Conservation (phyloP, 2,797 vertebrate genomes). For the Muraenolepis orangiensis region DNA sequence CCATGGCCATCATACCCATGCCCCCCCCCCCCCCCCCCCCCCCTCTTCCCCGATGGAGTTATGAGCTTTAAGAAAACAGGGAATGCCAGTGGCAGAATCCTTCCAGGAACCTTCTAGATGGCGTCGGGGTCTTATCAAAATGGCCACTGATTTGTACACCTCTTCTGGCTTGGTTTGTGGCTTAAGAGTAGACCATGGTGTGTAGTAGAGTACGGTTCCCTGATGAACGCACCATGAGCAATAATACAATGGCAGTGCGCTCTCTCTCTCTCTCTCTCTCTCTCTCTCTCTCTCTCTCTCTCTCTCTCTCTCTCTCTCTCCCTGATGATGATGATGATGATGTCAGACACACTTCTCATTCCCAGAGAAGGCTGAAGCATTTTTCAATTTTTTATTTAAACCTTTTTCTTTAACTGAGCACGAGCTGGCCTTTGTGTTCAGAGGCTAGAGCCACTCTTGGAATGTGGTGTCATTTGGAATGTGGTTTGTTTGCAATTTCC, state of each 20-base stretch:
- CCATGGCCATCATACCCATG: neutral
- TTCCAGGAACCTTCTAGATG: neutral
- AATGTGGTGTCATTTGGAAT: constrained; percentile 15
- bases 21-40: no score
- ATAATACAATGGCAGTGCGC: neutral
- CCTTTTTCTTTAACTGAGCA: constrained; percentile 24
- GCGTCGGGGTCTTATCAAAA: neutral
- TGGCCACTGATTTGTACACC: neutral
- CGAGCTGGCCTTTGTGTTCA: constrained; percentile 59
- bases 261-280: no score
- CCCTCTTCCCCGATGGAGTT: neutral
- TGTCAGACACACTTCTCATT: neutral
- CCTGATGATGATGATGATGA: no score
- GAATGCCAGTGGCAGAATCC: neutral
- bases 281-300: no score
- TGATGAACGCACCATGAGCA: neutral
- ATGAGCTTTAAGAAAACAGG: neutral
- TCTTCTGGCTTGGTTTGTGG: neutral
- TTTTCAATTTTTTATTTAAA: neutral
- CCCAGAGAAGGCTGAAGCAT: constrained; percentile 19
- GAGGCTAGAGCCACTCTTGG: constrained; percentile 36
- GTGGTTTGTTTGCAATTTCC: constrained; percentile 55
- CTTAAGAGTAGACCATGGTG: neutral
- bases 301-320: no score
- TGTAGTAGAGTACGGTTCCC: neutral